Base-by-base conservation (phyloP, 2,113 vertebrate genomes). In the Pantherophis guttatus region DNA sequence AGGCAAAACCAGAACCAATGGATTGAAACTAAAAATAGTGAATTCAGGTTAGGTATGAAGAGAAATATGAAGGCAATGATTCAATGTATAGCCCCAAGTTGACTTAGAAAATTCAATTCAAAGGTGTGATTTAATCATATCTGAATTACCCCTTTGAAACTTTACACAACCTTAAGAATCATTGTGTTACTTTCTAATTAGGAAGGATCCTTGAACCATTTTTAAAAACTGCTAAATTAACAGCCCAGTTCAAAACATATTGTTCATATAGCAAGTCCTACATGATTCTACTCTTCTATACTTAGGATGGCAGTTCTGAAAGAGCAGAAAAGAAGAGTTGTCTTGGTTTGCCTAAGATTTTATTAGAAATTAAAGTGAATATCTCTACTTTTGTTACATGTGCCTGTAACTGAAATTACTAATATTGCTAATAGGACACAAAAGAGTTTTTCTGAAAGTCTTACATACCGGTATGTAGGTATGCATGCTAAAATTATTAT, bases 401-500 rank as follows among this genome's bases (percentile, higher is more conserved):
- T 2, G 11, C 15, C 8, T 29, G 48, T 81, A 88, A 91, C 6
- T 85, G 29, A 91, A 91, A 88, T 75, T 5, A 21, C 54, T 88
- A 57, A 75, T 81, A 88, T 33, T 88, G 29, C 24, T 33, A 39
- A 57, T 54, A 92, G 85, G 70, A 39, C 58, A 87, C 90, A 87
- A 54, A 29, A 44, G 53, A 12, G 3, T 92, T 50, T 91, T 70
- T 89, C 55, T 93, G 65, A 90, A 93, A 13, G 89, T 26, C 48
- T 0, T 59, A 10, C 19, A 3, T 24, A 24, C 23, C 0, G 59
- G 24, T 62, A 75, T 1, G 55, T 19, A 39, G 87, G 5, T 55
- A 94, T 24, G 33, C 93, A 58, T 87, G 85, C 93, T 88, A 93
- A 88, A 12, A 17, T 88, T 19, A 93, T 92, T 54, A 53, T 50